Evolutionary conservation across 2,797 vertebrate genomes (phyloP).

Genomic region (Siniperca undulata): DNA sequence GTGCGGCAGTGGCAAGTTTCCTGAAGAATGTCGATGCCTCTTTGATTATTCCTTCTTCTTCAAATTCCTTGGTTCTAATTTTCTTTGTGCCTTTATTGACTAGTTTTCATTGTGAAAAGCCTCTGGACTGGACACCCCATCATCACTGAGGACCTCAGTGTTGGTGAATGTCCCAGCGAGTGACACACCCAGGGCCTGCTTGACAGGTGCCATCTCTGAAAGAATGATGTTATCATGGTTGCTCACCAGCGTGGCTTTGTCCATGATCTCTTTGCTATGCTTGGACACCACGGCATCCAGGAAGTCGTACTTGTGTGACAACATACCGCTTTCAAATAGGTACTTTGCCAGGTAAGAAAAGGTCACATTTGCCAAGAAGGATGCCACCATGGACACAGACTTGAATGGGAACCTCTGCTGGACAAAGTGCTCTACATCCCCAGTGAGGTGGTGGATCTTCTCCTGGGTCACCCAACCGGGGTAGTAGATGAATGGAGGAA

Average conservation of each 20-base stretch:
- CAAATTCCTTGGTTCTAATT: slow-evolving; percentile 47
- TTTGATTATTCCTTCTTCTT: slow-evolving; percentile 66
- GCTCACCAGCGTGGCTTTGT: slow-evolving; percentile 94
- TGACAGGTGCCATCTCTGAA: slow-evolving; percentile 94
- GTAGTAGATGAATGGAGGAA: slow-evolving; percentile 95
- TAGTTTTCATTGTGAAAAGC: slow-evolving; percentile 87
- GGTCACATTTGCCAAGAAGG: slow-evolving; percentile 90
- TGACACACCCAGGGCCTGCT: slow-evolving; percentile 85
- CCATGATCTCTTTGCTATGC: slow-evolving; percentile 97
- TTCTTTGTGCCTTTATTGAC: slow-evolving; percentile 65
- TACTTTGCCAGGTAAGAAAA: slow-evolving; percentile 95
- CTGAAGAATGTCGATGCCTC: slow-evolving; percentile 61
- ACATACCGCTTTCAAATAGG: slow-evolving; percentile 93
- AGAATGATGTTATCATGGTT: slow-evolving; percentile 93
- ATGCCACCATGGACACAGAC: slow-evolving; percentile 92
- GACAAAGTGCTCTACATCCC: slow-evolving; percentile 84
- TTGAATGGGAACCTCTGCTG: slow-evolving; percentile 96
- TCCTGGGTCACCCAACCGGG: slow-evolving; percentile 91
- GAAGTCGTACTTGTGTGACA: slow-evolving; percentile 94
- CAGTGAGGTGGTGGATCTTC: slow-evolving; percentile 81
- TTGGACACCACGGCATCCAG: slow-evolving; percentile 94
- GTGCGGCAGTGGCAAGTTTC: slow-evolving; percentile 76
- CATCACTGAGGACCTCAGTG: slow-evolving; percentile 89
- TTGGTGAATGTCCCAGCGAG: slow-evolving; percentile 93
- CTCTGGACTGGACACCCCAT: slow-evolving; percentile 89